Percentiles rank a stretch among this genome's conserved stretches.
Conservation (phyloP, 2,797 vertebrate genomes). For the Distichodus sexfasciatus region DNA sequence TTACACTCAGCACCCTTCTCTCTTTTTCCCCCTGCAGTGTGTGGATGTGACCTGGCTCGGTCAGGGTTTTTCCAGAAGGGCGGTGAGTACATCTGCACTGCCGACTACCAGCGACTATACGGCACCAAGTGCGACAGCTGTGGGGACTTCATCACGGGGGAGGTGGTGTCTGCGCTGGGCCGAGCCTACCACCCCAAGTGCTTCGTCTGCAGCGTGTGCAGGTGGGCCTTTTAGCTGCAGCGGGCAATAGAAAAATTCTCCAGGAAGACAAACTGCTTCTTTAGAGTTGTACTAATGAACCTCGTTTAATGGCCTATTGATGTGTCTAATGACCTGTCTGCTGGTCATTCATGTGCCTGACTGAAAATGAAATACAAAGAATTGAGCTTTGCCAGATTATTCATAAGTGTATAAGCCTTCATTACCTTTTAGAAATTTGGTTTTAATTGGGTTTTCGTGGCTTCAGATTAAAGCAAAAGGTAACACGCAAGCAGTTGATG, state of each 20-base stretch:
- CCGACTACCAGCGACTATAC: slow-evolving; percentile 95
- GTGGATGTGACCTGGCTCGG: slow-evolving; percentile 92
- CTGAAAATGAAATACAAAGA: background rate
- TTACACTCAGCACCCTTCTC: slow-evolving; percentile 22
- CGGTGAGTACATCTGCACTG: slow-evolving; percentile 95
- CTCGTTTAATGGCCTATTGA: background rate
- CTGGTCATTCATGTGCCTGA: background rate
- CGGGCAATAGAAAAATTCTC: background rate
- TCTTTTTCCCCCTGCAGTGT: slow-evolving; percentile 84
- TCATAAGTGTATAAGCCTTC: background rate
- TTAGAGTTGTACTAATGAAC: background rate
- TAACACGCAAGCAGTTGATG: background rate
- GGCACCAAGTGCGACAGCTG: slow-evolving; percentile 98
- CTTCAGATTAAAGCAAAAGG: background rate
- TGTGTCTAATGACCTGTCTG: background rate
- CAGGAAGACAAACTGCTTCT: background rate
- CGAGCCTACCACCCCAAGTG: slow-evolving; percentile 97
- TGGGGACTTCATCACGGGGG: slow-evolving; percentile 91
- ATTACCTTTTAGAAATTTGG: background rate
- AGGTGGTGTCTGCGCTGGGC: slow-evolving; percentile 96
- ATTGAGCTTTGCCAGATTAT: no score
- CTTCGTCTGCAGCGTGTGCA: slow-evolving; percentile 96
- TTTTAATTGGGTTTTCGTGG: background rate
- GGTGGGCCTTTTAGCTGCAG: slow-evolving; percentile 65
- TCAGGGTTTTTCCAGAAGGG: slow-evolving; percentile 98